Evolutionary conservation across 2,113 vertebrate genomes (phyloP).

Genomic region (Myotis brandtii): DNA sequence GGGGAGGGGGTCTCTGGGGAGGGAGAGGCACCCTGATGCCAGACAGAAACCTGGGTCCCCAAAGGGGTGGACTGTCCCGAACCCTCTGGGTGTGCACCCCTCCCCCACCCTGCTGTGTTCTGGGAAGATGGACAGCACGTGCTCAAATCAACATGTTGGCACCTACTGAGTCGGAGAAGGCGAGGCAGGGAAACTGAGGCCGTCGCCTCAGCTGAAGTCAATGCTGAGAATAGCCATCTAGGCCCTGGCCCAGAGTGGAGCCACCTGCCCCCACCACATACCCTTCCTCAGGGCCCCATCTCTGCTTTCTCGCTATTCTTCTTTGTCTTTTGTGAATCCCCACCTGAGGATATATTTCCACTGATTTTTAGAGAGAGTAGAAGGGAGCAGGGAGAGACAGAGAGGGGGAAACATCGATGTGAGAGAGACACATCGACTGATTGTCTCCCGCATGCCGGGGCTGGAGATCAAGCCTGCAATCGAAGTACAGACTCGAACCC

Average conservation of each 20-base stretch:
- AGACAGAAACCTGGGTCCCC: not conserved
- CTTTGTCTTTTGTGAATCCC: not conserved
- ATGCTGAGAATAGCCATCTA: not conserved
- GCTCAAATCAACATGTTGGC: not conserved
- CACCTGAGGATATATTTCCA: too few species aligned
- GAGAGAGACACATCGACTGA: too few species aligned
- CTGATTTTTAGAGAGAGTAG: too few species aligned
- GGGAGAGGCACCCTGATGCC: not conserved
- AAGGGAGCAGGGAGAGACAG: too few species aligned
- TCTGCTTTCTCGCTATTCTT: not conserved
- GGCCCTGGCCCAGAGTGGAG: not conserved
- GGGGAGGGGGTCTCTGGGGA: not conserved
- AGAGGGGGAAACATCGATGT: too few species aligned
- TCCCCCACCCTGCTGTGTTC: not conserved
- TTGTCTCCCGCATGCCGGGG: too few species aligned
- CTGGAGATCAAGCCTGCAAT: too few species aligned
- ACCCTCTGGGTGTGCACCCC: not conserved
- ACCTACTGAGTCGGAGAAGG: not conserved
- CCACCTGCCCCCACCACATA: not conserved
- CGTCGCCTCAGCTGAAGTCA: not conserved
- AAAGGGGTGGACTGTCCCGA: not conserved
- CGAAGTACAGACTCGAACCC: too few species aligned
- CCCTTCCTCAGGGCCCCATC: not conserved
- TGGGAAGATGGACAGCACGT: not conserved
- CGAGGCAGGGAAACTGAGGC: constrained; percentile 9